These are phyloP conservation scores for Conopomorpha cramerella DNA, from an alignment of 1,140 invertebrate species.

Conservation along the genomic window DNA sequence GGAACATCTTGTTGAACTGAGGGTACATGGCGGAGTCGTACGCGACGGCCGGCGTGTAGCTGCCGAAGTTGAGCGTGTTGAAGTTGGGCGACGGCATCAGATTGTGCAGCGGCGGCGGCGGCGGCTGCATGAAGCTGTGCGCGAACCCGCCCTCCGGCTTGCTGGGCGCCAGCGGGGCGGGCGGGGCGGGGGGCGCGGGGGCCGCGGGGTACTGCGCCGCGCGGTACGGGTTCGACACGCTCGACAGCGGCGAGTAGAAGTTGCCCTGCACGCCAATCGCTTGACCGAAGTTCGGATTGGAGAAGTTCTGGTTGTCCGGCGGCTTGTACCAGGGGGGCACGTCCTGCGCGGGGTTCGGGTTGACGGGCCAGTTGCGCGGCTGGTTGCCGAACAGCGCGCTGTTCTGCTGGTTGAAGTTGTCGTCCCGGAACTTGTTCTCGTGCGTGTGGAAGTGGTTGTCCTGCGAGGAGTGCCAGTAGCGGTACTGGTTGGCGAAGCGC, in stretches of 20 bases:
- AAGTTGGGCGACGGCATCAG: conserved; percentile 29
- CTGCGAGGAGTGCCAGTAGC: conserved; percentile 38
- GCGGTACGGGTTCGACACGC: conserved; percentile 16
- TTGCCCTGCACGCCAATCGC: conserved; percentile 19
- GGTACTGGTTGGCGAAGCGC: conserved; percentile 27
- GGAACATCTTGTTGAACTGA: conserved; percentile 28
- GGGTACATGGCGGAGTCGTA: conserved; percentile 47
- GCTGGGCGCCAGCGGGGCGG: conserved; percentile 18
- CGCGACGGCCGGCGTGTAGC: conserved; percentile 19
- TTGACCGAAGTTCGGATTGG: conserved; percentile 10
- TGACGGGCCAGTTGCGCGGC: conserved; percentile 10
- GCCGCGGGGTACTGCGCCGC: conserved; percentile 19
- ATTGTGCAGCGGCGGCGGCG: conserved; percentile 30
- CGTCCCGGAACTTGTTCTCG: conserved; percentile 43
- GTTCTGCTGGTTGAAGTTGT: conserved; percentile 16
- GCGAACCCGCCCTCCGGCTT: conserved; percentile 14
- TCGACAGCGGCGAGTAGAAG: conserved; percentile 17
- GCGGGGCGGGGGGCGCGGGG: conserved; percentile 15
- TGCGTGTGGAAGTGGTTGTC: conserved; percentile 20
- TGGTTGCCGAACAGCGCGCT: conserved; percentile 8
- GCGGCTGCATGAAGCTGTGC: conserved; percentile 23
- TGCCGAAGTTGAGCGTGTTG: conserved; percentile 18
- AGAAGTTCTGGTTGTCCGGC: conserved; percentile 22
- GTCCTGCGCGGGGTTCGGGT: conserved; percentile 14
- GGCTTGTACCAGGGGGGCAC: conserved; percentile 34